A percentile compares a stretch with the other conserved stretches of the same genome.
phyloP scores from a whole-genome alignment of 2,113 vertebrate genomes.

The Poicephalus gulielmi region DNA sequence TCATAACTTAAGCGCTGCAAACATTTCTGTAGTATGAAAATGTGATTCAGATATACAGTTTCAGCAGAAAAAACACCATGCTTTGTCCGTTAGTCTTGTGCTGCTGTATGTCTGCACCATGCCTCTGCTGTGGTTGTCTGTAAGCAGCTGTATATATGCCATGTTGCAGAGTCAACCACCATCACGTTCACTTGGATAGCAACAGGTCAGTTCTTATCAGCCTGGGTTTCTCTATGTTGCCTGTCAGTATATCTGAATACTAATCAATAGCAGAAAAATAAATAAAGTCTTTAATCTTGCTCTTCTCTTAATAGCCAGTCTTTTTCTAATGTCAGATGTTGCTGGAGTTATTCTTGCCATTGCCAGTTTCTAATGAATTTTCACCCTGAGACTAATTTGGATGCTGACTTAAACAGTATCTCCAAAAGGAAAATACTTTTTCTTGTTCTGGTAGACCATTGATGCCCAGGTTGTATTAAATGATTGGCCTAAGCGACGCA shows the following conservation, averaged over 20 bases:
- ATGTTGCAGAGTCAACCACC: neutral
- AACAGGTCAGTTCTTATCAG: neutral
- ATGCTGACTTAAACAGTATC: neutral
- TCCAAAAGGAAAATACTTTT: neutral
- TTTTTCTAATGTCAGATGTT: neutral
- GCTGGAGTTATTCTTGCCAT: neutral
- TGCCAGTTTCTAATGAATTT: neutral
- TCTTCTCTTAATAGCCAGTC: neutral
- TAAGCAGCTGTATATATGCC: too few relatives aligned
- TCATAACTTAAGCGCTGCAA: neutral
- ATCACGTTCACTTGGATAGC: neutral
- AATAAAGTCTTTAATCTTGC: neutral
- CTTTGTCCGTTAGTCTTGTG: neutral
- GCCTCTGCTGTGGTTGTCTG: neutral
- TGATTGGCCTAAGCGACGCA: neutral
- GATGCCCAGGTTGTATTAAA: neutral
- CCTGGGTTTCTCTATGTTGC: neutral
- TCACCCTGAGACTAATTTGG: neutral
- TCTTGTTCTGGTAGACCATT: neutral
- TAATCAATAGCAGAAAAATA: neutral
- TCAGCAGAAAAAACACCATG: neutral
- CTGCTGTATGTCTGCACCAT: neutral
- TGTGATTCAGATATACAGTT: neutral
- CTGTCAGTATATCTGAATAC: neutral
- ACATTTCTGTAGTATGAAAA: neutral